A percentile compares a stretch with the other conserved stretches of the same genome.
phyloP scores from a whole-genome alignment of 2,888 invertebrate species.

The Laothoe populi region DNA sequence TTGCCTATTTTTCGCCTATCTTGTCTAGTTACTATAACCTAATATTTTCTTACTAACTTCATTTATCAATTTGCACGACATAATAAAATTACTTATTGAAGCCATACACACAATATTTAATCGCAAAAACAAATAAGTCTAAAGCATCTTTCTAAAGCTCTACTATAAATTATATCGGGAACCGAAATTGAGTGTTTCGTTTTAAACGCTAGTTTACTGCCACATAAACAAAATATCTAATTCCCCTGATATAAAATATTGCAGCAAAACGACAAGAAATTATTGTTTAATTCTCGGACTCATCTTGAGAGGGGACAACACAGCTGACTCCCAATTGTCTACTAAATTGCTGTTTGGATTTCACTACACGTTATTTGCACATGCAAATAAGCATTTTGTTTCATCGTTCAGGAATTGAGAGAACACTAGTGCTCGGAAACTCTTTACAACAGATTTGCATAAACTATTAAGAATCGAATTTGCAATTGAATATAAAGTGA shows the following conservation, averaged over 20 bases:
- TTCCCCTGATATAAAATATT: constrained; percentile 12
- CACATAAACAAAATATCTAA: constrained; percentile 19
- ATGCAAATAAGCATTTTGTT: constrained; percentile 83
- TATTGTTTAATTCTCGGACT: constrained; percentile 75
- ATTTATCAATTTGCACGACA: too few species aligned
- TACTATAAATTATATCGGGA: too few species aligned
- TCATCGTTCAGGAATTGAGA: constrained; percentile 55
- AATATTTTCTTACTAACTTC: too few species aligned
- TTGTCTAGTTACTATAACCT: too few species aligned
- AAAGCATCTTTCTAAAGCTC: too few species aligned
- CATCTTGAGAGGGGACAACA: constrained; percentile 41
- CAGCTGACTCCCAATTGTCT: constrained; percentile 77
- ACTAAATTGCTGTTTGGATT: constrained; percentile 80
- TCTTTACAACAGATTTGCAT: constrained; percentile 72
- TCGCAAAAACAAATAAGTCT: too few species aligned
- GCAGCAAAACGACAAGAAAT: constrained; percentile 55
- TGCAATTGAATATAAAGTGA: constrained; percentile 65
- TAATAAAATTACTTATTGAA: too few species aligned
- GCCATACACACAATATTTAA: too few species aligned
- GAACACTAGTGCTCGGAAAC: constrained; percentile 47
- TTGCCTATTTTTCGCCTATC: too few species aligned
- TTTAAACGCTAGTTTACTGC: background rate
- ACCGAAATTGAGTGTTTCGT: too few species aligned
- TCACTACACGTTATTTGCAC: constrained; percentile 81
- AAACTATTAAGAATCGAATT: constrained; percentile 81